A percentile compares a stretch with the other conserved stretches of the same genome.
These are phyloP conservation scores for Bubalus kerabau DNA, from an alignment of 2,113 vertebrate genomes.

Conservation along the genomic window DNA sequence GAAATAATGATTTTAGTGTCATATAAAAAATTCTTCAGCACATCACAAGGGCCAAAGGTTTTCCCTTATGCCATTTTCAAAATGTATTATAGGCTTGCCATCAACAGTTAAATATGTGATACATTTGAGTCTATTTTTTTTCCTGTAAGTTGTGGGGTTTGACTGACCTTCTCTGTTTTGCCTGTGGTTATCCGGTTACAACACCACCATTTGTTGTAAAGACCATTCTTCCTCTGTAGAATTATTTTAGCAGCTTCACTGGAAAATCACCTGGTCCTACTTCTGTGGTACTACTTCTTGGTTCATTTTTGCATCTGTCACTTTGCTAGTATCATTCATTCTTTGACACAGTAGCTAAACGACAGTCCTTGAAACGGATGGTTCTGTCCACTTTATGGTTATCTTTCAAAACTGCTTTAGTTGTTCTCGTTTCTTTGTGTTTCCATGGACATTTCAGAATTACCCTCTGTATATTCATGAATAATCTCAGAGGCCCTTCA, in stretches of 20 bases:
- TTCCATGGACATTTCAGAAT: background rate
- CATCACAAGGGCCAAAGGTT: background rate
- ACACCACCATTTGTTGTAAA: background rate
- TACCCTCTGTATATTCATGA: background rate
- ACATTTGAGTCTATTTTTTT: background rate
- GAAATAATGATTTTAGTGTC: background rate
- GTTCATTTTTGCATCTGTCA: background rate
- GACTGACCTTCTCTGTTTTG: background rate
- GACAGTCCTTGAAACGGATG: background rate
- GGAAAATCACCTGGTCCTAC: background rate
- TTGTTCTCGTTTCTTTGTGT: background rate
- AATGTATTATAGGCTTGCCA: background rate
- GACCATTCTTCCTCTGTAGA: background rate
- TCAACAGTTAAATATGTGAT: background rate
- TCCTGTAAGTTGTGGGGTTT: background rate
- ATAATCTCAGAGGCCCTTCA: background rate
- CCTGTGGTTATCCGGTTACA: background rate
- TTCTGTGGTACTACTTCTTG: background rate
- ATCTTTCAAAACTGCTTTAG: background rate
- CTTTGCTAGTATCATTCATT: background rate
- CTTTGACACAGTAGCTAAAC: background rate
- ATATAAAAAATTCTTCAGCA: background rate
- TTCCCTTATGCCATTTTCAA: background rate
- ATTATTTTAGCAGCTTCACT: background rate
- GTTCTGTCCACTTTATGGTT: background rate